A percentile compares a stretch with the other conserved stretches of the same genome.
Conservation (phyloP, 1,140 invertebrate genomes). For the Hyles euphorbiae region DNA sequence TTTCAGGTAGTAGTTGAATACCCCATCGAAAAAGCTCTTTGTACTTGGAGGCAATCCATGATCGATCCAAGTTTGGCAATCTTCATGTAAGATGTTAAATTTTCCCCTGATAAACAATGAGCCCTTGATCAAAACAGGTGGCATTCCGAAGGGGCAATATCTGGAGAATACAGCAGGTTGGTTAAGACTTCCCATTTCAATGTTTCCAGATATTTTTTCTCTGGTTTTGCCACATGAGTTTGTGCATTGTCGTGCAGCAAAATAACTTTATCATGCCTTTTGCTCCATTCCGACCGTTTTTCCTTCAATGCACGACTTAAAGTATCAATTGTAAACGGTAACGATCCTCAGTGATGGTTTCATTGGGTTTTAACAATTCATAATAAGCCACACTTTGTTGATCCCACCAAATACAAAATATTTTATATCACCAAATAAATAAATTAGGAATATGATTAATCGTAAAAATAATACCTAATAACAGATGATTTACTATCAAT, state of each 20-base stretch:
- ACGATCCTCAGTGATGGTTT: constrained; percentile 17
- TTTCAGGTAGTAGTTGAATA: no score
- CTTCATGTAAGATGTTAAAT: no score
- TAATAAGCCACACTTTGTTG: constrained; percentile 38
- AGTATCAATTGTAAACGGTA: constrained; percentile 12
- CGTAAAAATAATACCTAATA: no score
- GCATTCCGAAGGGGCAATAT: not conserved
- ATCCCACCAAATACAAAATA: constrained; percentile 39
- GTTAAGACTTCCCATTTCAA: no score
- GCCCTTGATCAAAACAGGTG: not conserved
- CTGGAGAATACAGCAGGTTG: no score
- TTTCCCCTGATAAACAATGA: not conserved
- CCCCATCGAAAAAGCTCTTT: no score
- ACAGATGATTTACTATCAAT: no score
- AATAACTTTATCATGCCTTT: constrained; percentile 8
- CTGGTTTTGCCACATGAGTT: not conserved
- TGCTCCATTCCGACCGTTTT: constrained; percentile 4
- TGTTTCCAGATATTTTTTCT: not conserved
- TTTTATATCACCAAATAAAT: constrained; percentile 5
- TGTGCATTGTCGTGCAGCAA: not conserved
- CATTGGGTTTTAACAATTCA: constrained; percentile 26
- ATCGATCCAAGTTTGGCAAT: no score
- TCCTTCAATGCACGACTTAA: constrained; percentile 11
- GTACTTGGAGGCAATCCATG: no score
- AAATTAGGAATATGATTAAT: no score